phyloP scores from a whole-genome alignment of 1,140 invertebrate species.

The Monochamus saltuarius region DNA sequence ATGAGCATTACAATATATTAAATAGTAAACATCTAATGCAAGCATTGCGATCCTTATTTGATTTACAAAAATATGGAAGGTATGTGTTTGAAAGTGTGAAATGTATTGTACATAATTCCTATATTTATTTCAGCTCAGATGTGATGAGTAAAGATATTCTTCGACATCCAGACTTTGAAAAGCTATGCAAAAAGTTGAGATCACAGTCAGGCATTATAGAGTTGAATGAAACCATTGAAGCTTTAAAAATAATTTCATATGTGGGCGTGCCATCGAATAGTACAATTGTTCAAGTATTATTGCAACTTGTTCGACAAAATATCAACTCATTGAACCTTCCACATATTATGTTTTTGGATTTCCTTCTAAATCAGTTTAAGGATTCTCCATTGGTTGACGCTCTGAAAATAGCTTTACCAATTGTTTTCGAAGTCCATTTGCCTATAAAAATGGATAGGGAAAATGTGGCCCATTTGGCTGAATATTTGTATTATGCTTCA shows the following conservation, averaged over 20 bases:
- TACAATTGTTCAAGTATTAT: slow-evolving; percentile 59
- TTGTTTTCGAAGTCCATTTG: slow-evolving; percentile 63
- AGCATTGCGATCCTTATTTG: slow-evolving; percentile 39
- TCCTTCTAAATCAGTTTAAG: slow-evolving; percentile 54
- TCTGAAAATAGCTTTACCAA: slow-evolving; percentile 60
- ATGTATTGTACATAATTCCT: background rate
- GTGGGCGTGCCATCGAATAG: slow-evolving; percentile 58
- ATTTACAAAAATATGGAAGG: slow-evolving; percentile 41
- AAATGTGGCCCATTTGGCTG: slow-evolving; percentile 53
- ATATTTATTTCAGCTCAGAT: slow-evolving; percentile 38
- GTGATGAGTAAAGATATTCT: slow-evolving; percentile 41
- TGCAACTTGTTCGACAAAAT: slow-evolving; percentile 61
- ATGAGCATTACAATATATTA: slow-evolving; percentile 39
- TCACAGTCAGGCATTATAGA: slow-evolving; percentile 56
- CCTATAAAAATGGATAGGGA: slow-evolving; percentile 56
- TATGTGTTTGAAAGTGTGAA: slow-evolving; percentile 16
- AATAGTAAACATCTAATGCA: slow-evolving; percentile 43
- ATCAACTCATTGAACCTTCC: slow-evolving; percentile 61
- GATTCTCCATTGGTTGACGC: slow-evolving; percentile 60
- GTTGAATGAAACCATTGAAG: slow-evolving; percentile 56
- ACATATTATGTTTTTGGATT: slow-evolving; percentile 63
- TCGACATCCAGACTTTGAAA: slow-evolving; percentile 51
- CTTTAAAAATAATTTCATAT: slow-evolving; percentile 59
- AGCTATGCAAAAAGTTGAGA: slow-evolving; percentile 56
- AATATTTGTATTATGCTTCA: slow-evolving; percentile 57